These are phyloP conservation scores for Dusona sp. DNA, from an alignment of 2,888 invertebrate species.

Conservation along the genomic window DNA sequence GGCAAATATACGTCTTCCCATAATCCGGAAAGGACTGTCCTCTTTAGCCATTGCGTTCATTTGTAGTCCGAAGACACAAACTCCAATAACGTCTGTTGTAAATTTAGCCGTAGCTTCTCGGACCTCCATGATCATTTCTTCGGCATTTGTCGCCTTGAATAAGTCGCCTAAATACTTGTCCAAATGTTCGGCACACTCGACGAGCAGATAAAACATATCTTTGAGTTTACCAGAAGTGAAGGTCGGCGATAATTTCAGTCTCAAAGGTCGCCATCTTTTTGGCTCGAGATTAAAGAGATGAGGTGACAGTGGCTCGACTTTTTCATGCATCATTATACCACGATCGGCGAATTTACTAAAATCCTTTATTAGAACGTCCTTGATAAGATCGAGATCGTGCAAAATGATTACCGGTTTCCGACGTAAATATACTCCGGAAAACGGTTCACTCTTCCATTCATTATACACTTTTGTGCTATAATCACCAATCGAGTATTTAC, in stretches of 20 bases:
- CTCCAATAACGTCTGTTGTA: conserved; percentile 85
- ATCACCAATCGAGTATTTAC: conserved; percentile 51
- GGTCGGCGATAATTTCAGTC: conserved; percentile 84
- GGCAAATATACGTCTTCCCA: conserved; percentile 80
- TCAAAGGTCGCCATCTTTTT: conserved; percentile 84
- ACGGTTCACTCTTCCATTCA: conserved; percentile 59
- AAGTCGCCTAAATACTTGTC: conserved; percentile 36
- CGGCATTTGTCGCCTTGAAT: background rate
- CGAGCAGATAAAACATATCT: conserved; percentile 84
- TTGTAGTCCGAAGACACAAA: conserved; percentile 84
- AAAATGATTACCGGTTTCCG: conserved; percentile 56
- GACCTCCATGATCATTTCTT: conserved; percentile 71
- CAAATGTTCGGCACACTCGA: conserved; percentile 81
- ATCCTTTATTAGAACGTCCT: conserved; percentile 67
- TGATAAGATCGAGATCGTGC: conserved; percentile 64
- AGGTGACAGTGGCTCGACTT: conserved; percentile 79
- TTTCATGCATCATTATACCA: conserved; percentile 52
- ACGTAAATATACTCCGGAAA: conserved; percentile 82
- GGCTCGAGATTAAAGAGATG: conserved; percentile 82
- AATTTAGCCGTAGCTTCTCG: conserved; percentile 82
- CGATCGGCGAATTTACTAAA: conserved; percentile 67
- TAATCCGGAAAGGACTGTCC: conserved; percentile 81
- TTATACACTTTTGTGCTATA: conserved; percentile 54
- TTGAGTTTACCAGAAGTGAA: conserved; percentile 86
- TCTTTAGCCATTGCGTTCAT: conserved; percentile 82